Evolutionary conservation across 2,888 invertebrate species (phyloP), one percentile per base, ranked within the genome.

Genomic region (Dryomyza anilis): DNA sequence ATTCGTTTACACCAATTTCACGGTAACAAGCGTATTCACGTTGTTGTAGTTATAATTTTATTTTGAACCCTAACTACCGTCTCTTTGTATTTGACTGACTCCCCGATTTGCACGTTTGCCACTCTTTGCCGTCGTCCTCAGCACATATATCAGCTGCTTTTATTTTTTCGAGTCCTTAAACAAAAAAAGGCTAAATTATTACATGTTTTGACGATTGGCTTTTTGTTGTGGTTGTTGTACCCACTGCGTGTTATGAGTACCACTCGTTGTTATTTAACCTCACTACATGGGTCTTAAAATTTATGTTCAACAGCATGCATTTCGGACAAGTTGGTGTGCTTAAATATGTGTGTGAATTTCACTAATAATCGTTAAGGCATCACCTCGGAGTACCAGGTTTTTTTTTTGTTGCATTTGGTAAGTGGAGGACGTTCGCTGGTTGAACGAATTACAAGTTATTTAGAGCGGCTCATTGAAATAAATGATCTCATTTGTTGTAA

Each of bases 1-100:
- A 80, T 80, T 81, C 79, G 81, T 80, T 81, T 81, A 78, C 80
- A 81, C 81, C 81, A 81, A 81, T 81, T 81, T 81, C 75, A 78
- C 76, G 80, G 80, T 43, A 61, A 61, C 61, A 43, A 61, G 61
- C 61, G 43, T 6, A 33, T 33, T 33, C 19, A 16, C 19, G n/a
- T 43, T 43, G n/a, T 39, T 39, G 5, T 43, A 16, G 4, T 16
- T 43, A 16, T 2, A 8, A n/a, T 43, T 6, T 43, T 43, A 43
- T 43, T 7, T n/a, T n/a, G n/a, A n/a, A n/a, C n/a, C n/a, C n/a
- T n/a, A n/a, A n/a, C n/a, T n/a, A n/a, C n/a, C n/a, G n/a, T n/a
- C n/a, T n/a, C n/a, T n/a, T n/a, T n/a, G n/a, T n/a, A n/a, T n/a
- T n/a, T n/a, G n/a, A n/a, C n/a, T n/a, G n/a, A n/a, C n/a, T n/a